Evolutionary conservation across 2,113 vertebrate species (phyloP).

Genomic region (Malurus alboscapulatus): DNA sequence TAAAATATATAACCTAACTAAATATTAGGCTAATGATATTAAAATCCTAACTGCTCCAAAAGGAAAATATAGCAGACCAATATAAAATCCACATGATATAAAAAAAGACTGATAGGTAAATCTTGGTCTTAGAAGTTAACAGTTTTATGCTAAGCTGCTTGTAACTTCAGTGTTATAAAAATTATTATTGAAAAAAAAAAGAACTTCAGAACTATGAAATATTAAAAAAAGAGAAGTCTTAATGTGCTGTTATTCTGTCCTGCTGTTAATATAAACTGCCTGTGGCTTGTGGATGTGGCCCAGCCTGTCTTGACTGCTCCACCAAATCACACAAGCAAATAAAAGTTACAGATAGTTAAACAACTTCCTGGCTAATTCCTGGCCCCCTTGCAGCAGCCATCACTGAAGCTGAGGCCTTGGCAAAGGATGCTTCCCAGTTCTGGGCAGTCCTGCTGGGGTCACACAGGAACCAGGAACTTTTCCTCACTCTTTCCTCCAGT

Average conservation of each 20-base stretch:
- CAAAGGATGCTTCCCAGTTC: not conserved
- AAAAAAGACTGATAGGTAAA: not conserved
- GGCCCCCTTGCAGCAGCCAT: not conserved
- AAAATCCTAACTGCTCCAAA: not conserved
- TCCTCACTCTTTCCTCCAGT: accelerated
- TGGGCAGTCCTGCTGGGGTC: not conserved
- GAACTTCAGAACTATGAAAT: not conserved
- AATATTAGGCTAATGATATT: conserved; percentile 9
- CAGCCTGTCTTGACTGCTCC: not conserved
- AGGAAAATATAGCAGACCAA: not conserved
- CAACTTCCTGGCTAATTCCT: not conserved
- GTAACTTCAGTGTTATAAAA: not conserved
- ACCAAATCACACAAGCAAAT: not conserved
- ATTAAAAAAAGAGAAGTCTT: not conserved
- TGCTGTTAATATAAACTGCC: not conserved
- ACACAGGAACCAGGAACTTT: accelerated
- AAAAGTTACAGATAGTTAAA: not conserved
- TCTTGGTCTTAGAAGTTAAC: not conserved
- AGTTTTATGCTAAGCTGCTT: not conserved
- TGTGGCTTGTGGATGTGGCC: not conserved
- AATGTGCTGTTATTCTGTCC: not conserved
- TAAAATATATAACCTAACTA: conserved; percentile 10
- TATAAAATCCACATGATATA: not conserved
- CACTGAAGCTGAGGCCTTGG: not conserved
- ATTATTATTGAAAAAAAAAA: not conserved